Evolutionary conservation across 2,888 invertebrate species (phyloP).

Genomic region (Physocephala rufipes): DNA sequence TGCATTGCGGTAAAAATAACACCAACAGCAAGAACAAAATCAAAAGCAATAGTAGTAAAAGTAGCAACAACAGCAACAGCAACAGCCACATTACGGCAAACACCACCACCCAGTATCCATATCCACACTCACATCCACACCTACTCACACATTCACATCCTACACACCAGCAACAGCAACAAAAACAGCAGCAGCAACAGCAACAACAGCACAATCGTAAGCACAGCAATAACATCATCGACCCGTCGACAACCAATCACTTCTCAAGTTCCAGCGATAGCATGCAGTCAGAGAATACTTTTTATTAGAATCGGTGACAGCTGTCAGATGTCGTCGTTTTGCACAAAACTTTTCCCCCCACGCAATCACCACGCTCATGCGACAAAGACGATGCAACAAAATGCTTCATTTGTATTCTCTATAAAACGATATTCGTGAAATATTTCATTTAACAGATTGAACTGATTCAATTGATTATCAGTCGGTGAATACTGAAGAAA

Average conservation of each 20-base stretch:
- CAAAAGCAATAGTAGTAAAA: too few relatives aligned
- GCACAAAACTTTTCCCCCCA: neutral
- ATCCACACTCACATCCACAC: constrained; percentile 17
- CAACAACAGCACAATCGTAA: constrained; percentile 48
- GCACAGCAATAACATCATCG: constrained; percentile 46
- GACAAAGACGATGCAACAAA: too few relatives aligned
- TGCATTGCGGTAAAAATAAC: constrained; percentile 32
- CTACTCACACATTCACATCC: constrained; percentile 25
- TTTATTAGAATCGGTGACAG: constrained; percentile 44
- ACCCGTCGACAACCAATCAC: constrained; percentile 47
- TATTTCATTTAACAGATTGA: too few relatives aligned
- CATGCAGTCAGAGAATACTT: constrained; percentile 60
- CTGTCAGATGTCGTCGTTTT: too few relatives aligned
- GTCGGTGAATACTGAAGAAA: too few relatives aligned
- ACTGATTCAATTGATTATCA: too few relatives aligned
- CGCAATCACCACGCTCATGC: neutral
- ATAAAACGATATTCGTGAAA: neutral
- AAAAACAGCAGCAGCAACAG: constrained; percentile 41
- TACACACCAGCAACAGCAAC: constrained; percentile 24
- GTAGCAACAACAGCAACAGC: neutral
- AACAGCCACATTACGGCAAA: constrained; percentile 30
- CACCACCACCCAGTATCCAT: constrained; percentile 3
- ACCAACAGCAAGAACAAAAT: constrained; percentile 32
- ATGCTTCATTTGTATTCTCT: neutral
- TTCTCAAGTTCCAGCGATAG: constrained; percentile 64